Base-by-base conservation (phyloP, 2,113 vertebrate species). In the Haemorhous mexicanus region DNA sequence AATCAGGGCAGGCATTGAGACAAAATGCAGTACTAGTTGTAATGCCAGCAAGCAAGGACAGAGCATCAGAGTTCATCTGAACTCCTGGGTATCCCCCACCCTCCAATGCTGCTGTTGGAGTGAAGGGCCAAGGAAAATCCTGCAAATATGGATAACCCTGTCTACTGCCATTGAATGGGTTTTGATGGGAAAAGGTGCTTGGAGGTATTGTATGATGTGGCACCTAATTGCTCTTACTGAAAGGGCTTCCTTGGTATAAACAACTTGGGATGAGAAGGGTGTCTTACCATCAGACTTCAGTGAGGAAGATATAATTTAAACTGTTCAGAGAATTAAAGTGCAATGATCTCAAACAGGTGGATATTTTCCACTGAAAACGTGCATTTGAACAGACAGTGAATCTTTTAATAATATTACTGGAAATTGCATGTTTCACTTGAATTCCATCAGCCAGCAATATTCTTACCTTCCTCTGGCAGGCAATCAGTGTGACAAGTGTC, bases 401-500 rank as follows among this genome's bases (percentile, higher is more conserved):
- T 85, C 7, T 73, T 86, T 53, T 63, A 83, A 47, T 32, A 70
- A 6, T 64, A 35, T 72, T 84, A 47, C 37, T 74, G 55, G 46
- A 84, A 95, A 78, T 75, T 37, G 37, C 14, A 12, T 13, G 9
- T 93, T 90, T 93, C 56, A 23, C 37, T 68, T 87, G 56, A 93
- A 81, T 87, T 95, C 62, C 61, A 73, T 33, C 69, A 93, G 30
- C 32, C 41, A 95, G 33, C 43, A 82, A 46, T 87, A 63, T 72
- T 78, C 91, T 70, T 86, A 39, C 59, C 43, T 93, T 96, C 27
- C 27, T 89, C 46, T 10, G 3, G 47, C 94, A 99, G 99, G 99
- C 73, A 83, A n/a, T 39, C 97, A 27, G 30, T 99, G 99, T 95
- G 97, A 98, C 4, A 84, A 96, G 30, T 99, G 99, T 90, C 81